Evolutionary conservation across 2,797 vertebrate species (phyloP).

Genomic region (Siniperca undulata): DNA sequence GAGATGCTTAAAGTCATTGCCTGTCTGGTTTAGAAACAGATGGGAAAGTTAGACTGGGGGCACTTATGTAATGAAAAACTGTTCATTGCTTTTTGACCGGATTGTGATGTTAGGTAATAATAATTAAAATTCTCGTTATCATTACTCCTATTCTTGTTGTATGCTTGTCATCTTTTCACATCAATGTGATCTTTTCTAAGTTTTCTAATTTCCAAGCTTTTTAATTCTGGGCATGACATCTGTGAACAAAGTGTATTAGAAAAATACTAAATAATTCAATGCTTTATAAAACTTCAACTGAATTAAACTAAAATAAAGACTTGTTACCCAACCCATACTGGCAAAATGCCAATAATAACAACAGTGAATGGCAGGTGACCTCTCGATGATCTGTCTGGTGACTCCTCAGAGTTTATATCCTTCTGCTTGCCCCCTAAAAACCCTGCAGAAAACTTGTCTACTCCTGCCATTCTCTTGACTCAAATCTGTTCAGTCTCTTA

Average conservation of each 20-base stretch:
- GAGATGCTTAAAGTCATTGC: conserved; percentile 38
- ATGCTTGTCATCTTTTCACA: background rate
- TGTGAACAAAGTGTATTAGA: background rate
- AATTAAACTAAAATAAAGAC: background rate
- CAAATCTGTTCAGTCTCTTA: background rate
- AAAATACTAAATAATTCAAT: background rate
- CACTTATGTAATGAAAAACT: conserved; percentile 15
- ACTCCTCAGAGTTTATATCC: background rate
- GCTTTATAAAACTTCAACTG: background rate
- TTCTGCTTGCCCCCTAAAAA: background rate
- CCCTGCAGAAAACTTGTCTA: background rate
- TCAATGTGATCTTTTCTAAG: background rate
- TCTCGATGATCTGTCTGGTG: background rate
- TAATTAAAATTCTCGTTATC: background rate
- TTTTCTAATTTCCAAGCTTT: background rate
- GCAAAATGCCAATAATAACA: background rate
- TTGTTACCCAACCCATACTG: background rate
- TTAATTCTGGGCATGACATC: background rate
- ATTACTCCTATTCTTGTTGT: background rate
- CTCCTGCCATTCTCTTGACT: background rate
- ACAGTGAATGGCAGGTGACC: conserved; percentile 1
- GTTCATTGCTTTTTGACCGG: background rate
- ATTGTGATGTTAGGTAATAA: background rate
- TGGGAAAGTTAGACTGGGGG: conserved; percentile 19
- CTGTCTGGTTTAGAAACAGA: conserved; percentile 34